Base-by-base conservation (phyloP, 2,113 vertebrate genomes). In the Oryzias celebensis region DNA sequence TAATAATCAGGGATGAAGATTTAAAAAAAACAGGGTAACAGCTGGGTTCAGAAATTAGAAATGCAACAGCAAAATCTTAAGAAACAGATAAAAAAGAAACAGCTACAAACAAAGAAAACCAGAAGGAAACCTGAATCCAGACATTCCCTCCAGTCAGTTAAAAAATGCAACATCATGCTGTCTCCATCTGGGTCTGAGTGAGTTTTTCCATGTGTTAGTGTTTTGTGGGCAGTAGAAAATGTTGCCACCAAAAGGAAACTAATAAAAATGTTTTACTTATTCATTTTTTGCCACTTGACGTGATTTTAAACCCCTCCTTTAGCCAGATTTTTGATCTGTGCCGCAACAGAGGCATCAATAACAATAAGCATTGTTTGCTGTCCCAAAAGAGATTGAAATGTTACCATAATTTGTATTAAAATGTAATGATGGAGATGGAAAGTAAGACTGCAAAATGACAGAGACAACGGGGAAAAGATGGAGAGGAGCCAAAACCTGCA, bases 341-440 rank as follows among this genome's bases (percentile, higher is more conserved):
- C 67, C 67, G 64, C 64, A 60, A 3, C 36, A 36, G 36, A 65
- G 52, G 15, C 4, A 45, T n/a, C 52, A 50, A 79, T 68, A 63
- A 76, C 68, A 78, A 78, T 62, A 64, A 72, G 63, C 0, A 44
- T 60, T 77, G 67, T 75, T 68, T 52, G 43, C 18, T 16, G 26
- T 75, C 59, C 62, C 55, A 45, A 51, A 77, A 78, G 59, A 68
- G 54, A 66, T 80, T 68, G 14, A 77, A 61, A 78, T 59, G 71
- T 62, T 67, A 51, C 31, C 31, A 54, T 62, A 44, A 75, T 75
- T 75, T 62, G 58, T 36, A 72, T 80, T 62, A 64, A 66, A 68
- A 68, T 68, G 62, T 47, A 80, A 48, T 52, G 57, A 26, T 14
- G 41, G 55, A 69, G 18, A 41, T 17, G 13, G 13, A 41, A 41